These are phyloP conservation scores for Mustelus asterias DNA, from an alignment of 2,113 vertebrate genomes.

Conservation along the genomic window DNA sequence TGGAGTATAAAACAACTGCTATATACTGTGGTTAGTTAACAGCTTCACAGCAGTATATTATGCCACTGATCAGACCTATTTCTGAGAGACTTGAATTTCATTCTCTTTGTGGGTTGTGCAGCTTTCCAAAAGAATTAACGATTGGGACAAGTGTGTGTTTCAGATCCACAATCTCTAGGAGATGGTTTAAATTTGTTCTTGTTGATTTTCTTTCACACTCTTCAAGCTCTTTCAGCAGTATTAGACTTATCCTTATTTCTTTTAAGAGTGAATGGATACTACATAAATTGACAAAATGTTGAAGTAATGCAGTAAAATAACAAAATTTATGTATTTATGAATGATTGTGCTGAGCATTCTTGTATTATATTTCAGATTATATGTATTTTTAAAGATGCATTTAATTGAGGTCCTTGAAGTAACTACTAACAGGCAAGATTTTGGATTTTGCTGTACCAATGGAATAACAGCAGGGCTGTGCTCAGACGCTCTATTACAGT, in stretches of 20 bases:
- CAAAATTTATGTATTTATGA: background rate
- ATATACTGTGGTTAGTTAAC: background rate
- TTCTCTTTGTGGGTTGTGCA: background rate
- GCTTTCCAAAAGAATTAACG: background rate
- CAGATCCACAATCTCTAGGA: too few species aligned
- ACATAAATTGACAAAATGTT: background rate
- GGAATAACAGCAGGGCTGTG: background rate
- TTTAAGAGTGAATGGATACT: background rate
- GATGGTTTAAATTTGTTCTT: background rate
- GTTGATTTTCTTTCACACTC: background rate
- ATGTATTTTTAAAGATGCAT: background rate
- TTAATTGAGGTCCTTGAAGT: background rate
- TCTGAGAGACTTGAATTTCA: background rate
- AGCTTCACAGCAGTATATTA: background rate
- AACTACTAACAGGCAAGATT: background rate
- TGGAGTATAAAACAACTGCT: background rate
- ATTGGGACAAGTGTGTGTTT: background rate
- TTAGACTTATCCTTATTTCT: background rate
- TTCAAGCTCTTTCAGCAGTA: background rate
- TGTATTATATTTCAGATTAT: background rate
- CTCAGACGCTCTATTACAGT: background rate
- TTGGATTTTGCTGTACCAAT: background rate
- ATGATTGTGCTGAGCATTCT: background rate
- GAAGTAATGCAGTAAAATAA: background rate
- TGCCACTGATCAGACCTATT: background rate